phyloP scores from a whole-genome alignment of 2,113 vertebrate species.

The Aptenodytes patagonicus region DNA sequence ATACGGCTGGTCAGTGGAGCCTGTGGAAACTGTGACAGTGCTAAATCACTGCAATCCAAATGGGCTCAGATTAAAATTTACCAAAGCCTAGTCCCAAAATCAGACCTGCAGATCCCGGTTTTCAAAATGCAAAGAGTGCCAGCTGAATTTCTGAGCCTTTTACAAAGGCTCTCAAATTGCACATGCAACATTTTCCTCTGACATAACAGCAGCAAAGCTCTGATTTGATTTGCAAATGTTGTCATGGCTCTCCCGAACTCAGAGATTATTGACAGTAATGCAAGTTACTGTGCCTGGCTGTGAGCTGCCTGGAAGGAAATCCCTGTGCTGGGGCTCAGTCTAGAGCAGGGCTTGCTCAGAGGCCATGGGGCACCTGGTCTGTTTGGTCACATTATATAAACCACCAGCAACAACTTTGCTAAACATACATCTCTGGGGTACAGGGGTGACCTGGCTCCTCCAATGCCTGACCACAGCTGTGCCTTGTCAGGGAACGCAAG shows the following conservation, averaged over 20 bases:
- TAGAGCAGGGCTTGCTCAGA: background rate
- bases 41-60: background rate
- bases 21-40: background rate
- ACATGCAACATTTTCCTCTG: background rate
- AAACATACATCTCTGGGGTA: background rate
- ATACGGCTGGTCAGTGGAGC: background rate
- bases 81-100: background rate
- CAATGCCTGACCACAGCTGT: background rate
- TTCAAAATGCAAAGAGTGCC: background rate
- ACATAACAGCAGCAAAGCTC: background rate
- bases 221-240: background rate
- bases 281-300: fast-evolving
- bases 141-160: background rate
- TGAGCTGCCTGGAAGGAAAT: background rate
- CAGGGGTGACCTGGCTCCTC: fast-evolving
- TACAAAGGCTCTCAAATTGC: background rate
- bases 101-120: background rate
- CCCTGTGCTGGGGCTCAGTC: background rate
- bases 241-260: background rate
- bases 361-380: background rate
- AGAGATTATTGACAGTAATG: background rate
- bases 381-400: background rate
- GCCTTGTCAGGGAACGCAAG: background rate
- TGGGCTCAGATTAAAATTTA: background rate
- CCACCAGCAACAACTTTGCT: background rate